phyloP scores from a whole-genome alignment of 2,113 vertebrate genomes.

The Myotis lucifugus region DNA sequence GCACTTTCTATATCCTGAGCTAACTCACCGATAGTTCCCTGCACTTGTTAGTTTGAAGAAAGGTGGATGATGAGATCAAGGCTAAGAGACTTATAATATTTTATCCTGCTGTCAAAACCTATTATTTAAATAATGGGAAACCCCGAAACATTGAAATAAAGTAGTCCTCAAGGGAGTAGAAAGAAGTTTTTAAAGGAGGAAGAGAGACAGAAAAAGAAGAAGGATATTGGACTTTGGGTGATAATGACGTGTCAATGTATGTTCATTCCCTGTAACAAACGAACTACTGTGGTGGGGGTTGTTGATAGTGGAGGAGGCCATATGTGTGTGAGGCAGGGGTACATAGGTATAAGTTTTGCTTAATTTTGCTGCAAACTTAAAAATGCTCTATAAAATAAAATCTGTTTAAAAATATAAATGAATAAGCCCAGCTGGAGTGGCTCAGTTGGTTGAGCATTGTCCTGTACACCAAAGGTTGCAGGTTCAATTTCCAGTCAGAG shows the following conservation, averaged over 20 bases:
- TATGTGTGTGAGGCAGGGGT: not conserved
- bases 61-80: slow-evolving; percentile 21
- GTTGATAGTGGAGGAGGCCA: not conserved
- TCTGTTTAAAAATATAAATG: not conserved
- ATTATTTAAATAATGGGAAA: slow-evolving; percentile 48
- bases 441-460: no score
- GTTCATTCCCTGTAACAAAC: not conserved
- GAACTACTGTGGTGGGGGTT: no score
- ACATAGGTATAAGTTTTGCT: not conserved
- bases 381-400: not conserved
- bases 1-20: not conserved
- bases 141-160: slow-evolving; percentile 46
- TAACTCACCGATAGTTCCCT: slow-evolving; percentile 16
- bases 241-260: no score
- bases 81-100: not conserved
- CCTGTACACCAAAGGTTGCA: no score
- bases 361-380: not conserved
- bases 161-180: not conserved
- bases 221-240: not conserved
- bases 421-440: no score
- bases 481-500: no score
- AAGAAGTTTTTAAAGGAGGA: not conserved
- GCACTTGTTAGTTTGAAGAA: slow-evolving; percentile 14
- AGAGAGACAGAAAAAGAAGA: not conserved
- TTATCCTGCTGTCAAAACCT: slow-evolving; percentile 43